Conservation (phyloP, 2,113 vertebrate genomes). For the Etheostoma spectabile region DNA sequence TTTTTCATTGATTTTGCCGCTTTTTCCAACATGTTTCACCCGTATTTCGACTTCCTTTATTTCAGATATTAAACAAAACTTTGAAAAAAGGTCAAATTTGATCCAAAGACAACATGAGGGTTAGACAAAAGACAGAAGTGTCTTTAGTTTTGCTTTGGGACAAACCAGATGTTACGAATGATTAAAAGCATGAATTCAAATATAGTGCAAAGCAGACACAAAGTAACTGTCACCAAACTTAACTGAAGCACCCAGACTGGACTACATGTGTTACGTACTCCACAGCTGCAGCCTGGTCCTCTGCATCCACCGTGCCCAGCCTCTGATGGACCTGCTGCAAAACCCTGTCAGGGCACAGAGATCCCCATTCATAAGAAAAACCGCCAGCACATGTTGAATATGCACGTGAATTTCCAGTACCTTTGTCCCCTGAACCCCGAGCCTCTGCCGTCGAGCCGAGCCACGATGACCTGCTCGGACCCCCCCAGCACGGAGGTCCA, state of each 20-base stretch:
- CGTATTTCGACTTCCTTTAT: no score
- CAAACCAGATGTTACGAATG: background rate
- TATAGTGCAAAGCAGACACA: no score
- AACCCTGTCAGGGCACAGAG: constrained; percentile 39
- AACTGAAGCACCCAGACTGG: no score
- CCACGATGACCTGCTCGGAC: constrained; percentile 73
- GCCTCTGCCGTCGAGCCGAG: constrained; percentile 75
- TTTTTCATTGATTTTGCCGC: no score
- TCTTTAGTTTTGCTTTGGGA: background rate
- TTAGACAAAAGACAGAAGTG: background rate
- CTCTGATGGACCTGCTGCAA: constrained; percentile 67
- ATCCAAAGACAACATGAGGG: no score
- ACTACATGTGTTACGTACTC: constrained; percentile 58
- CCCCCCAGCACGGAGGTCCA: constrained; percentile 75
- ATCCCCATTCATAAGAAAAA: background rate
- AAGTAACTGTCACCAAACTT: no score
- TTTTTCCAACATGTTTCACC: no score
- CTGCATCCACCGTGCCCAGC: constrained; percentile 70
- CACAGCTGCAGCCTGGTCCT: constrained; percentile 77
- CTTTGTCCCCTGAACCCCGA: constrained; percentile 79
- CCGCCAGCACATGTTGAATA: background rate
- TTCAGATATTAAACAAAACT: no score
- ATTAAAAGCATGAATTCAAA: background rate
- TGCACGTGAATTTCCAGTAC: constrained; percentile 7
- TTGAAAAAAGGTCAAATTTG: no score